Evolutionary conservation across 2,888 invertebrate genomes (phyloP), one percentile per base, ranked within the genome.

Genomic region (Cheilosia pagana): DNA sequence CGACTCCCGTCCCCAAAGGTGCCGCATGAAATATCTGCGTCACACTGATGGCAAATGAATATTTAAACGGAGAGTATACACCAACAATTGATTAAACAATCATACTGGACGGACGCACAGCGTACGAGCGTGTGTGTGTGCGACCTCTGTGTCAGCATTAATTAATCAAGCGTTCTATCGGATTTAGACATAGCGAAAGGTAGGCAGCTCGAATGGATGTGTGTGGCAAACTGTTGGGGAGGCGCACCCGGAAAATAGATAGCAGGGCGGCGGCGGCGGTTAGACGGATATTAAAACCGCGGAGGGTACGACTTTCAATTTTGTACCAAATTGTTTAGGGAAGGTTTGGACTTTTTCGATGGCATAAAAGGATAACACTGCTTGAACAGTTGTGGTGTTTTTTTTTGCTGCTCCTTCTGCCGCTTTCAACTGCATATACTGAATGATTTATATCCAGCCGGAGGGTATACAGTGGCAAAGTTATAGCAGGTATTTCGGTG

Each of bases 81-180:
- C 59, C 55, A 65, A 59, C 75, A 67, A 75, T 67, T 65, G 75
- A 67, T 75, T 75, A 67, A 75, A 65, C 75, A 75, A 67, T 75
- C 59, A 65, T n/a, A n/a, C 39, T 67, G 67, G 28, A 28, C 28
- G 28, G 28, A 35, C 35, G 48, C 52, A 31, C 25, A 43, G 19
- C 8, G 2, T 16, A 19, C 10, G 25, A 23, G 31, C 31, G 43
- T 7, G 23, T 31, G 14, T 16, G 52, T 71, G 8, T 65, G 45
- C 45, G n/a, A n/a, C 50, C 45, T 45, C 43, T 53, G 65, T 53
- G 76, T 76, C 60, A 59, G 76, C 53, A 71, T 82, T 67, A 76
- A 76, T 82, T 82, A 82, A 82, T 82, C 71, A 82, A 76, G 65
- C 31, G 31, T 71, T 71, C 76, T 76, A 63, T 65, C 63, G 52